These are phyloP conservation scores for Andrena haemorrhoa DNA, from an alignment of 2,888 invertebrate genomes.

Conservation along the genomic window DNA sequence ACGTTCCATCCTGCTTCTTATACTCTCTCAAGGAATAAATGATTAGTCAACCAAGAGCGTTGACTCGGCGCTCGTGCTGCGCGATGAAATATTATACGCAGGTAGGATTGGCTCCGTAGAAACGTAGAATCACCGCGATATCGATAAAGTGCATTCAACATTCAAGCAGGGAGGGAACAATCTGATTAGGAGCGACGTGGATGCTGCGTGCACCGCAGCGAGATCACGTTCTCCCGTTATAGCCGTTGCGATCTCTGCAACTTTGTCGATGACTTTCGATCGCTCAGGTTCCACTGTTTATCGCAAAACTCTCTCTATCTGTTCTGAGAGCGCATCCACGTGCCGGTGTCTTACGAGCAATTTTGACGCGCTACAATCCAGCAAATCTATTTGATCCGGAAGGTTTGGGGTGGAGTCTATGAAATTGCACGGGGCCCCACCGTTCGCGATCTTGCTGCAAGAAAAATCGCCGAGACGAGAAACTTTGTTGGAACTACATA, in stretches of 20 bases:
- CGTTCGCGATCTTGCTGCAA: not conserved
- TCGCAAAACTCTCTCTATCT: not conserved
- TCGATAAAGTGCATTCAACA: slow-evolving; percentile 11
- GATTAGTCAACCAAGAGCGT: slow-evolving; percentile 6
- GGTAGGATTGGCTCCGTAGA: too few relatives aligned
- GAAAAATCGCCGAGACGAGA: not conserved
- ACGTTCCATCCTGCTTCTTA: slow-evolving; percentile 18
- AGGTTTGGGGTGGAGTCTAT: not conserved
- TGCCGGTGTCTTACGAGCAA: slow-evolving; percentile 15
- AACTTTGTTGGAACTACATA: too few relatives aligned
- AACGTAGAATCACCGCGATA: too few relatives aligned
- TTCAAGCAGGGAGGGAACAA: slow-evolving; percentile 30
- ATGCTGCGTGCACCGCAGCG: slow-evolving; percentile 21
- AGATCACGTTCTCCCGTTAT: slow-evolving; percentile 42
- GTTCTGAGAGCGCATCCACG: not conserved
- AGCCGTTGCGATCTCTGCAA: not conserved
- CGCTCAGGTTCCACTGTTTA: slow-evolving; percentile 3
- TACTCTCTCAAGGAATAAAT: slow-evolving; percentile 16
- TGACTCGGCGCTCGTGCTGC: not conserved
- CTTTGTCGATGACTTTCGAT: slow-evolving; percentile 31
- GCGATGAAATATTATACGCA: not conserved
- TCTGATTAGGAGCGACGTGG: slow-evolving; percentile 24
- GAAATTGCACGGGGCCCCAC: not conserved
- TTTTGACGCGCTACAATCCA: slow-evolving; percentile 2
- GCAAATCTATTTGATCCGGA: not conserved